These are phyloP conservation scores for Columba livia DNA, from an alignment of 2,113 vertebrate species.

Conservation along the genomic window DNA sequence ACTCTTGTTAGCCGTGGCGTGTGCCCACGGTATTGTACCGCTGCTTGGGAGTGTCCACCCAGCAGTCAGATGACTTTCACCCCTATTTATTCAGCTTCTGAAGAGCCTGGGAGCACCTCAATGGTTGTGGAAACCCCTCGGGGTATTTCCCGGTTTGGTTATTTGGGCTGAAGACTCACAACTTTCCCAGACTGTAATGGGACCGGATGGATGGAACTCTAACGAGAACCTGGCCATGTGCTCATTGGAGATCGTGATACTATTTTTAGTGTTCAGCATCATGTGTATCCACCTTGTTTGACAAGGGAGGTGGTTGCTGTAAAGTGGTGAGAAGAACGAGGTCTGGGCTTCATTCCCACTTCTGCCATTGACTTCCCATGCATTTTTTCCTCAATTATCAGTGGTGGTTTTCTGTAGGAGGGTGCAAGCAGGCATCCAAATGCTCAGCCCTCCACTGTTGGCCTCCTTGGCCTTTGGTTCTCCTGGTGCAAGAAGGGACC, in stretches of 20 bases:
- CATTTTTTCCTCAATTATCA: background rate
- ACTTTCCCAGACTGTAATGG: background rate
- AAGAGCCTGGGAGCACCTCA: background rate
- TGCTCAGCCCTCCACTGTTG: background rate
- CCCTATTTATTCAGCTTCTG: background rate
- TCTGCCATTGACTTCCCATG: background rate
- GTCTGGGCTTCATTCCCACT: background rate
- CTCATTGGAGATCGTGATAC: background rate
- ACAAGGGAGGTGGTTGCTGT: background rate
- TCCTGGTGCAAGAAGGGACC: background rate
- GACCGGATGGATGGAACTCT: background rate
- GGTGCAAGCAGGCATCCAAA: background rate
- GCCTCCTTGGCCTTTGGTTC: background rate
- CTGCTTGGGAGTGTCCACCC: background rate
- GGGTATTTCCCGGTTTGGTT: background rate
- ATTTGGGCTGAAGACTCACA: background rate
- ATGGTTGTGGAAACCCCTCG: accelerated
- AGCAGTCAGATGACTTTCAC: background rate
- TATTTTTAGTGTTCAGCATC: background rate
- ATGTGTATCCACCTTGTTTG: background rate
- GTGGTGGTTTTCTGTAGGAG: background rate
- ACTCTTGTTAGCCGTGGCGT: background rate
- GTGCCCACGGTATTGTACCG: accelerated
- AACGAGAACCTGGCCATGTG: background rate
- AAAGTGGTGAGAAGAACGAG: background rate